phyloP scores from a whole-genome alignment of 2,113 vertebrate genomes.

The Pseudolaguvia tuberculata region DNA sequence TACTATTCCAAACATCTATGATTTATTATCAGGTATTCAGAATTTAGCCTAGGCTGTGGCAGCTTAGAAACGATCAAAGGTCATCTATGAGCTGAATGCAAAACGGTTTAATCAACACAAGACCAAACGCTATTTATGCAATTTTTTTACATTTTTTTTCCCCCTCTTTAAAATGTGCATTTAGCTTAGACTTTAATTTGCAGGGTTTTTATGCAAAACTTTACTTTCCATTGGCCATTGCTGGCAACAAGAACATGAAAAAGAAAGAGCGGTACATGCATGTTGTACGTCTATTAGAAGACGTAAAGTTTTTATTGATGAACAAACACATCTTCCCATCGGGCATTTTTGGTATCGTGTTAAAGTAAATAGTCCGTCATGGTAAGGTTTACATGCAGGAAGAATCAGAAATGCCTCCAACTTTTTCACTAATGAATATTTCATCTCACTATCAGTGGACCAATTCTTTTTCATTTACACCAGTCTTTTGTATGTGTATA shows the following conservation, averaged over 20 bases:
- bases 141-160: slow-evolving; percentile 52
- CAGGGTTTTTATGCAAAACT: slow-evolving; percentile 55
- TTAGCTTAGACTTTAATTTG: slow-evolving; percentile 51
- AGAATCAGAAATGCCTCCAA: slow-evolving; percentile 19
- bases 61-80: slow-evolving; percentile 51
- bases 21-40: slow-evolving; percentile 48
- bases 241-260: slow-evolving; percentile 40
- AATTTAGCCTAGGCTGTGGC: slow-evolving; percentile 44
- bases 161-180: slow-evolving; percentile 61
- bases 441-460: slow-evolving; percentile 32
- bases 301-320: neutral
- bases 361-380: slow-evolving; percentile 2
- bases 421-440: slow-evolving; percentile 9
- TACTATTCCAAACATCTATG: slow-evolving; percentile 26
- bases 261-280: slow-evolving; percentile 11
- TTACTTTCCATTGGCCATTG: slow-evolving; percentile 54
- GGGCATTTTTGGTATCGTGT: slow-evolving; percentile 14
- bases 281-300: slow-evolving; percentile 28
- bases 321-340: slow-evolving; percentile 32
- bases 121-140: slow-evolving; percentile 71
- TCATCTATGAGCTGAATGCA: slow-evolving; percentile 42
- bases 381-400: slow-evolving; percentile 9
- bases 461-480: slow-evolving; percentile 33
- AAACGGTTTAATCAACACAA: slow-evolving; percentile 37
- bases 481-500: slow-evolving; percentile 44